A percentile compares a stretch with the other conserved stretches of the same genome.
These are phyloP conservation scores for Takifugu bimaculatus DNA, from an alignment of 2,113 vertebrate species.

Conservation along the genomic window DNA sequence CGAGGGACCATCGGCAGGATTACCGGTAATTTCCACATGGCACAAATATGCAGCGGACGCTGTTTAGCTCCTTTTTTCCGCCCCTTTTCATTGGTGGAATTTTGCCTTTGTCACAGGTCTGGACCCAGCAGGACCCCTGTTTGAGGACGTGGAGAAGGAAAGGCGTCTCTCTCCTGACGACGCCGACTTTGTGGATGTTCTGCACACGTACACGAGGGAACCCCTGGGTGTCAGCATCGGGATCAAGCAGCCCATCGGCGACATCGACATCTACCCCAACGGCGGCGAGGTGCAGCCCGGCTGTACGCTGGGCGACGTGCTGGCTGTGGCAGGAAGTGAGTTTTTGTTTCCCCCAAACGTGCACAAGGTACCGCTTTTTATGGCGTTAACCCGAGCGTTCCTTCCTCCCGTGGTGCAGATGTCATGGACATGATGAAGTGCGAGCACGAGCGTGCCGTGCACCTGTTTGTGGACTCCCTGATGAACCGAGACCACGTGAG, in stretches of 20 bases:
- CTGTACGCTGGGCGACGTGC: constrained; percentile 81
- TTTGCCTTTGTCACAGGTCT: constrained; percentile 72
- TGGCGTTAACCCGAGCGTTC: neutral
- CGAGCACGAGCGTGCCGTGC: constrained; percentile 89
- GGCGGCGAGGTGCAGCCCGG: constrained; percentile 93
- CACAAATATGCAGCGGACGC: neutral
- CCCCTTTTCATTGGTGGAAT: too few species aligned
- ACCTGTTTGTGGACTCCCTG: constrained; percentile 93
- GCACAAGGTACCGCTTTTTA: too few species aligned
- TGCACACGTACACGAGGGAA: constrained; percentile 90
- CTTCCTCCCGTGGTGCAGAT: constrained; percentile 61
- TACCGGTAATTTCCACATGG: constrained; percentile 76
- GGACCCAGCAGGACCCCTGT: constrained; percentile 96
- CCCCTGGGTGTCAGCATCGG: constrained; percentile 93
- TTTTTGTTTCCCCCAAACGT: constrained; percentile 24
- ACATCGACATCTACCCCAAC: constrained; percentile 94
- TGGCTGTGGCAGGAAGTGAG: constrained; percentile 86
- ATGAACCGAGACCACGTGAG: constrained; percentile 90
- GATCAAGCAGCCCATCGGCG: constrained; percentile 91
- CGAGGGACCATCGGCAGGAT: constrained; percentile 86
- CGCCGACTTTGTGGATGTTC: constrained; percentile 91
- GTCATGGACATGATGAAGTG: constrained; percentile 87
- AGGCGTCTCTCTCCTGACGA: constrained; percentile 90
- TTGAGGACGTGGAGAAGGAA: constrained; percentile 82
- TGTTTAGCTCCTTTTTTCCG: neutral